These are phyloP conservation scores for Dusona sp. DNA, from an alignment of 2,888 invertebrate species.

Conservation along the genomic window DNA sequence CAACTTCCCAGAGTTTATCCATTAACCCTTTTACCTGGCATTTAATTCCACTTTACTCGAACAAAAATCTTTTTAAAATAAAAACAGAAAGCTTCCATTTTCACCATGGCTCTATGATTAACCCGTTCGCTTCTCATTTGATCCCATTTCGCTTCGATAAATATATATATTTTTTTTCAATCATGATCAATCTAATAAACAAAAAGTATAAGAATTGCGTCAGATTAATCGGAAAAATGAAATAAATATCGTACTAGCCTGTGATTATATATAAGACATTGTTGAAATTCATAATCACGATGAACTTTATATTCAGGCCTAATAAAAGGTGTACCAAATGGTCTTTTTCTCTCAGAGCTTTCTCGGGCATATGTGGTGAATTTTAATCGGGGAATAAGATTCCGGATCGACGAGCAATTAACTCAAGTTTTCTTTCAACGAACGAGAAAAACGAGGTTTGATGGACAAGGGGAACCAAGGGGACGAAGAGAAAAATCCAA, in stretches of 20 bases:
- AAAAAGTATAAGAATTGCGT: background rate
- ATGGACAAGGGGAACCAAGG: background rate
- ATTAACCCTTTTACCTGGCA: conserved; percentile 51
- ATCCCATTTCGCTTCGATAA: background rate
- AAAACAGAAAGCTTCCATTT: background rate
- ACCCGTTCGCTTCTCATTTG: background rate
- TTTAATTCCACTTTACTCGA: conserved; percentile 39
- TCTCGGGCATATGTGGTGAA: background rate
- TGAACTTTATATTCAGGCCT: background rate
- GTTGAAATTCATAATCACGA: background rate
- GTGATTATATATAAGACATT: background rate
- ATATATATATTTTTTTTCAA: background rate
- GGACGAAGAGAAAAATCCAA: conserved; percentile 14
- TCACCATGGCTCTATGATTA: background rate
- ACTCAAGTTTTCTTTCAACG: conserved; percentile 35
- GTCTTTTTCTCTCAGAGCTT: background rate
- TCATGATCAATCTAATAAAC: background rate
- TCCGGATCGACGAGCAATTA: conserved; percentile 20
- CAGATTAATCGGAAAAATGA: background rate
- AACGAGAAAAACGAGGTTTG: conserved; percentile 17
- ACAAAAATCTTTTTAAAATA: conserved; percentile 4
- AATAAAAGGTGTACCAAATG: background rate
- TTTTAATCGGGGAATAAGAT: conserved; percentile 38
- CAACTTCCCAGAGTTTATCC: conserved; percentile 50
- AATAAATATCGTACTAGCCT: background rate